These are phyloP conservation scores for Pachyrhynchus sulphureomaculatus DNA, from an alignment of 1,140 invertebrate species.

Conservation along the genomic window DNA sequence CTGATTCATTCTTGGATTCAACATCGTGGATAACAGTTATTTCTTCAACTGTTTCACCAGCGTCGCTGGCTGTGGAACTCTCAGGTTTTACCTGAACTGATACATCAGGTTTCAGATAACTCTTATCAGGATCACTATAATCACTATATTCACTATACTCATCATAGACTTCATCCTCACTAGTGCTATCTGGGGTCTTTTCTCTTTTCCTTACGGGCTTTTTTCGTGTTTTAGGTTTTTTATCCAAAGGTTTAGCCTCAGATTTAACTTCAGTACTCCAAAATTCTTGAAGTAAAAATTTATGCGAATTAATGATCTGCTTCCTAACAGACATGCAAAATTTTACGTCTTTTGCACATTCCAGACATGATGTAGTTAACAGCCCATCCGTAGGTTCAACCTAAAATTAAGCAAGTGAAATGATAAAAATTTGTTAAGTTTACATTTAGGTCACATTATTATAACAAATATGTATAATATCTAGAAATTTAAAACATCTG, in stretches of 20 bases:
- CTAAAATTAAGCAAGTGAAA: slow-evolving; percentile 15
- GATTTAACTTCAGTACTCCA: background rate
- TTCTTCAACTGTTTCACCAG: slow-evolving; percentile 4
- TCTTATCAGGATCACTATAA: background rate
- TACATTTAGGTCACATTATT: no score
- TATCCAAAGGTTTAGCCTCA: background rate
- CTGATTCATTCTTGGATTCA: background rate
- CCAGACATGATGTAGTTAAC: slow-evolving; percentile 31
- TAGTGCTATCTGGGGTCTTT: slow-evolving; percentile 12
- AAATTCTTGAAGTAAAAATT: slow-evolving; percentile 14
- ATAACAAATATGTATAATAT: no score
- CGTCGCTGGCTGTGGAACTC: background rate
- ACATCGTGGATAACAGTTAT: slow-evolving; percentile 9
- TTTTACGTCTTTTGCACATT: slow-evolving; percentile 36
- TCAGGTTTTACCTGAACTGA: background rate
- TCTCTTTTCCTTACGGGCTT: background rate
- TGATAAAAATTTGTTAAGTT: no score
- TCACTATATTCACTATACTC: slow-evolving; percentile 4
- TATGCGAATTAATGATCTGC: slow-evolving; percentile 29
- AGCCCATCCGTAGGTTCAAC: slow-evolving; percentile 29
- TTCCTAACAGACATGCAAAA: slow-evolving; percentile 26
- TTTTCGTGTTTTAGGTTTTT: background rate
- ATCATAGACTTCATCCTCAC: background rate
- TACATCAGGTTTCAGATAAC: background rate
- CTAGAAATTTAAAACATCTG: no score